Evolutionary conservation across 2,888 invertebrate species (phyloP), one percentile per base, ranked within the genome.

Genomic region (Hyalella azteca): DNA sequence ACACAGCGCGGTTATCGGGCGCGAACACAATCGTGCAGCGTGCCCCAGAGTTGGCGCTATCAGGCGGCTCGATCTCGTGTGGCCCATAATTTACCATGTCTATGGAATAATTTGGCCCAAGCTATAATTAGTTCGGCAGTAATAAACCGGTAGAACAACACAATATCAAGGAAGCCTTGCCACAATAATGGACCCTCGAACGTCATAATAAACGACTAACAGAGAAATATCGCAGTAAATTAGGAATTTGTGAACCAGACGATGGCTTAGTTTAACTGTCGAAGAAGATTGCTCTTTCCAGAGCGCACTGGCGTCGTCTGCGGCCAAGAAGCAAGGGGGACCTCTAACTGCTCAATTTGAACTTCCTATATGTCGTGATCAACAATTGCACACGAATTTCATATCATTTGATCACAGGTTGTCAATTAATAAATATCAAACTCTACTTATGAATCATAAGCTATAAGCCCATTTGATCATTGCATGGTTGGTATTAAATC

Each of bases 111-210:
- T 66, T 66, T 66, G 66, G 66, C 36, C 29, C 66, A 66, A 66
- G 66, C 66, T 66, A 66, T 66, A 66, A 66, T 66, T 66, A 66
- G 66, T 66, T 66, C 66, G 66, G 66, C 36, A 66, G 66, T 66
- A 66, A 66, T 66, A 66, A 66, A 66, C 66, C 66, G 66, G 66
- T 66, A 66, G 66, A 66, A 66, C 66, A 66, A 66, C 66, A 66
- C 66, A 66, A 66, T 66, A 66, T 66, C 66, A 66, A 66, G 66
- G 66, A 66, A 66, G 39, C 66, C 66, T 36, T 66, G 39, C 66
- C 66, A 66, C 66, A 66, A 66, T 66, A 66, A 66, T 66, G 66
- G 66, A 66, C 66, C 36, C 66, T 66, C 66, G 66, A 66, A 66
- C 66, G 66, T 66, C 66, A 66, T 66, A 66, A 66, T 66, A 66